Base-by-base conservation (phyloP, 2,888 invertebrate genomes). In the Holacanthella duospinosa region DNA sequence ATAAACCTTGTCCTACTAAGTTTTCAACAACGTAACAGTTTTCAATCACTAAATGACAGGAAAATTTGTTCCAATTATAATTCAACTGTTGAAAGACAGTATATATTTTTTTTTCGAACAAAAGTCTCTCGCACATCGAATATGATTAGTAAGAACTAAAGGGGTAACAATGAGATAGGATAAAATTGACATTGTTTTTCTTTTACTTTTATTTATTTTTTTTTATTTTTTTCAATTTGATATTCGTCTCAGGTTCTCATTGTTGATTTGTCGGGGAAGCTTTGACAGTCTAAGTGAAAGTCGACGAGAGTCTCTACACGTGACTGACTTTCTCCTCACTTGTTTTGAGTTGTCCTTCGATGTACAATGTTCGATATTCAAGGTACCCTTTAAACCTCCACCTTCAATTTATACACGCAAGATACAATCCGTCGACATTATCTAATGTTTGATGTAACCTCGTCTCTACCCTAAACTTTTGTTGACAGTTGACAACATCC, bases 201-300 rank as follows among this genome's bases (percentile, higher is more conserved):
- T 36, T 16, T 12, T 12, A 36, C n/a, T n/a, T n/a, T n/a, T n/a
- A n/a, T n/a, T 16, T 16, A 36, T 36, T 16, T 16, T 16, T 36
- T 9, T 36, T 36, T 36, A 6, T 6, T 36, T 36, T 36, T 36
- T 36, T 36, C n/a, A 9, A n/a, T 21, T 48, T 48, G 4, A 48
- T 48, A 48, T 48, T 48, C 48, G 48, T 48, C 48, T 48, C 48
- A 48, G 48, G 48, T 48, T 48, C n/a, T 21, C 6, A 21, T 48
- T n/a, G n/a, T n/a, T n/a, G n/a, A n/a, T n/a, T n/a, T n/a, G n/a
- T n/a, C n/a, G n/a, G n/a, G n/a, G n/a, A n/a, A n/a, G n/a, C n/a
- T n/a, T n/a, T n/a, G 48, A 48, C 48, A 48, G 48, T 21, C 48
- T 48, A 48, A 48, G 48, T 48, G 48, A 48, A 48, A 48, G 48